These are phyloP conservation scores for Adoxophyes honmai DNA, from an alignment of 1,140 invertebrate species.

Conservation along the genomic window DNA sequence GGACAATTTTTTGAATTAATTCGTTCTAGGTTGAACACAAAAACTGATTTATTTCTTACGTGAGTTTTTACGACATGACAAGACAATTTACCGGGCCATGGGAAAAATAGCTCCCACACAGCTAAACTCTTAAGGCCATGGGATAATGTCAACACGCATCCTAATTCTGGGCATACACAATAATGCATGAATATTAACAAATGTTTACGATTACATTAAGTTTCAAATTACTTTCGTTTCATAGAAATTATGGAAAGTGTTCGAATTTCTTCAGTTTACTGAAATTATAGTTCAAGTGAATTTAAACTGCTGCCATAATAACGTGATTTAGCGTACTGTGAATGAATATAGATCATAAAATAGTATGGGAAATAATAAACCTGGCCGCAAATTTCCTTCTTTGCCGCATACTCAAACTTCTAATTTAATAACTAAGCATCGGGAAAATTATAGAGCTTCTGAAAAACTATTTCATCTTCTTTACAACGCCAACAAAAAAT, in stretches of 20 bases:
- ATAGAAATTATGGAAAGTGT: slow-evolving; percentile 1
- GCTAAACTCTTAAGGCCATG: background rate
- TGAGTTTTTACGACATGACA: background rate
- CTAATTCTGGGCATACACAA: background rate
- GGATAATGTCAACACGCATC: background rate
- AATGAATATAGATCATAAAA: background rate
- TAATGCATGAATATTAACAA: background rate
- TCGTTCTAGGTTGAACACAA: too few relatives aligned
- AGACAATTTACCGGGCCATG: background rate
- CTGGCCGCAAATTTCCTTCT: too few relatives aligned
- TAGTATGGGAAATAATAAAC: too few relatives aligned
- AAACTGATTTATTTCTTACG: background rate
- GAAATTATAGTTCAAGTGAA: background rate
- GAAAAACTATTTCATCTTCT: too few relatives aligned
- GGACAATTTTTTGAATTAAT: too few relatives aligned
- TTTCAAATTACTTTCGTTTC: background rate
- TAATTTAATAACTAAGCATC: too few relatives aligned
- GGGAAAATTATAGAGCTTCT: too few relatives aligned
- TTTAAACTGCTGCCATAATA: background rate
- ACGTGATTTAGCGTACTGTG: background rate
- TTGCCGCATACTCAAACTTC: too few relatives aligned
- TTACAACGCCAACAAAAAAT: too few relatives aligned
- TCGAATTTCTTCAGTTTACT: background rate
- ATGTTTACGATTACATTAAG: too few relatives aligned
- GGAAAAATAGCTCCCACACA: background rate